Base-by-base conservation (phyloP, 2,888 invertebrate genomes). In the Noctuana brunneofusca region DNA sequence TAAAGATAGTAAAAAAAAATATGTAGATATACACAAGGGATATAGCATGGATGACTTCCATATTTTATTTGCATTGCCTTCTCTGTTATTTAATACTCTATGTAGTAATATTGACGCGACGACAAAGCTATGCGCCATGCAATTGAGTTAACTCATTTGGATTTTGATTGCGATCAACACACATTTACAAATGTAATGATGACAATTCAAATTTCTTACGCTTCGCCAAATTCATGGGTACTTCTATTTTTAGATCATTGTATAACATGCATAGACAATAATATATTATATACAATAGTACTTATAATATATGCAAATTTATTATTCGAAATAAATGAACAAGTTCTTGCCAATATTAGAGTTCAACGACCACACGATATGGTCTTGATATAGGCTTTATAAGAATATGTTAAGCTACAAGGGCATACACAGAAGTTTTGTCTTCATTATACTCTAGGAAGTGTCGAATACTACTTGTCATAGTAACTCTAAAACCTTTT, bases 71-170 rank as follows among this genome's bases (percentile, higher is more conserved):
- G 12, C 32, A 32, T 35, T 35, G n/a, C 3, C 12, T 35, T n/a
- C 8, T 20, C 46, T 46, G 4, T 18, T 12, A 46, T 18, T 46
- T 46, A 20, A 20, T 20, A 20, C 20, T 46, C 46, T 46, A 12
- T 46, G 20, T 18, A n/a, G 12, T 12, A 18, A 20, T 46, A 11
- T 12, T 46, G 20, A 46, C 11, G 46, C 18, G 48, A n/a, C n/a
- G 22, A 59, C 59, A 59, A n/a, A 59, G 53, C 53, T 53, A 59
- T 24, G 43, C 59, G 41, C 59, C 32, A n/a, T 46, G 53, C 50
- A 50, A 58, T 59, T 59, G 59, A 59, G 43, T 53, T 59, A 53
- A 59, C 46, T 59, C 8, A 46, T 59, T 43, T 53, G 32, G 43
- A 20, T 27, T 41, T 32, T 53, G 59, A 59, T 59, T 43, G 48